Conservation (phyloP, 2,797 vertebrate genomes). For the Lithobates pipiens region DNA sequence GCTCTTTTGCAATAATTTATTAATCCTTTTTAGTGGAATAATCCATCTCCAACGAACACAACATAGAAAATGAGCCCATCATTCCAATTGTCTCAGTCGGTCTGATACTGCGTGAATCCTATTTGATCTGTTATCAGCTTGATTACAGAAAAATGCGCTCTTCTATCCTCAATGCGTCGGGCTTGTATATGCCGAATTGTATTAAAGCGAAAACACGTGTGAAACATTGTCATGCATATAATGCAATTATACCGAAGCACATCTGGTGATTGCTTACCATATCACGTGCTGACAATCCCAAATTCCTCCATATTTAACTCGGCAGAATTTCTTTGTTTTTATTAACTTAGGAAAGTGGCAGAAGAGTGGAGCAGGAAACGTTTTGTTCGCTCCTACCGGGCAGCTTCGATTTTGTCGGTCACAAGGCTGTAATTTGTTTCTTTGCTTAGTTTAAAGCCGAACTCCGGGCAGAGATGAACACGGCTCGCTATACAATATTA, state of each 20-base stretch:
- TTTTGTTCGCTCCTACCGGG: no score
- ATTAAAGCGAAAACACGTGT: constrained; percentile 30
- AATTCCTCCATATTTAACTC: neutral
- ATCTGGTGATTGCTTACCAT: constrained; percentile 32
- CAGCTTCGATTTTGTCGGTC: no score
- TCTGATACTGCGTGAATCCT: constrained; percentile 5
- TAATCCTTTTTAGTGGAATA: constrained; percentile 6
- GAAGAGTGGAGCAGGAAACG: no score
- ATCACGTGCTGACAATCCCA: neutral
- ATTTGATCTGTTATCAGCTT: neutral
- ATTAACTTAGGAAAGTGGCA: no score
- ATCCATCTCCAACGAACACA: constrained; percentile 6
- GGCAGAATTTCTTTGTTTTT: no score
- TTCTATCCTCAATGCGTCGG: neutral
- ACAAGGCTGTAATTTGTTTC: no score
- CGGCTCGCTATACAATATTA: no score
- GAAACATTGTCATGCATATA: constrained; percentile 32
- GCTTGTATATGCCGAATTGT: constrained; percentile 8
- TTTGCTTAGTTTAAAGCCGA: no score
- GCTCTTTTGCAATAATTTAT: neutral
- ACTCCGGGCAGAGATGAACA: no score
- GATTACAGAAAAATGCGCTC: neutral
- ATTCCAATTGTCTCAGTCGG: neutral
- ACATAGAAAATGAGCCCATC: constrained; percentile 7
- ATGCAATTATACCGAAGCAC: constrained; percentile 49